Base-by-base conservation (phyloP, 2,113 vertebrate species). In the Mungos mungo region DNA sequence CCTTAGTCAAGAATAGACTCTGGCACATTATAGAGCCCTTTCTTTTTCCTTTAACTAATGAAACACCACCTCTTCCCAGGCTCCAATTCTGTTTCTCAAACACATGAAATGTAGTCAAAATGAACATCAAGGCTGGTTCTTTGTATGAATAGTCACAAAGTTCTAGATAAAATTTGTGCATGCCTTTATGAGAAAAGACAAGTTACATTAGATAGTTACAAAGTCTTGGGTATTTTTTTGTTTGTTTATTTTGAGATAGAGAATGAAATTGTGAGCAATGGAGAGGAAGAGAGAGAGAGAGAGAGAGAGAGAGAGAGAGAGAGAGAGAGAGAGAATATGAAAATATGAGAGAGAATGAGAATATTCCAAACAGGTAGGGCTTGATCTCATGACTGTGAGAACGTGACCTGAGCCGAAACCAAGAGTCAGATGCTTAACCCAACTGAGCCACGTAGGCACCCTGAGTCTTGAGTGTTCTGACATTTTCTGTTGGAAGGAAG, bases 141-240 rank as follows among this genome's bases (percentile, higher is more conserved):
- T 60, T 74, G 57, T 35, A 82, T 0, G 1, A 89, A 27, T 15
- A 31, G 1, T 60, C 80, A 50, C 3, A 12, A 65, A 66, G 9
- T 0, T 54, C 9, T 87, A 45, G 8, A n/a, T 33, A 12, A 0
- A 33, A 54, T 2, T 12, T 57, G 3, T 54, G 1, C 2, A 19
- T 54, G 15, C 88, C 50, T 83, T 83, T 71, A 6, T 4, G 19
- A 74, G 38, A n/a, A 85, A 72, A 25, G 13, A 79, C 12, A 77
- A 66, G 4, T 38, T 38, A 38, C 38, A 38, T 50, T 13, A 50
- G 50, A 50, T 50, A 50, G 50, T 50, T 50, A 50, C 47, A 50
- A 50, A 77, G 12, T 52, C 6, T 21, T 54, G 5, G 63, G 33
- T 52, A 18, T 33, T 60, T 6, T 77, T 80, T 7, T 88, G 1